Base-by-base conservation (phyloP, 2,797 vertebrate species). In the Cichlasoma orientale region DNA sequence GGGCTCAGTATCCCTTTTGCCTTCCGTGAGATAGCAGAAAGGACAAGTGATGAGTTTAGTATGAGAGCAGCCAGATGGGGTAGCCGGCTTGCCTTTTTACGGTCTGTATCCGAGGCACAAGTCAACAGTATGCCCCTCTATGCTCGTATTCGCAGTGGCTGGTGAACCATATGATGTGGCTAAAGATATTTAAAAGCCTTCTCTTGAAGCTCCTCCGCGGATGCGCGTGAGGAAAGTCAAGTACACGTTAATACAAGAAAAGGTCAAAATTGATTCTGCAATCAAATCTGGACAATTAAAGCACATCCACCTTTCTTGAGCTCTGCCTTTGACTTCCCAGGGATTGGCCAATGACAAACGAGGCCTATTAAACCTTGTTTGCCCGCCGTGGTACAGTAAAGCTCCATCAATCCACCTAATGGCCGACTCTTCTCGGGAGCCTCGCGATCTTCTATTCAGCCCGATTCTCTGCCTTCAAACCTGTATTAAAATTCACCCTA, bases 391-490 rank as follows among this genome's bases (percentile, higher is more conserved):
- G 72, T 84, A 82, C 90, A 83, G 89, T 84, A 88, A 89, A 90
- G 84, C 83, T 85, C 91, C 87, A 93, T 94, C 92, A 93, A 88
- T 94, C 90, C 84, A 76, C 71, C 80, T 90, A 91, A 93, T 91
- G 88, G 78, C 80, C 7, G 36, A 72, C 74, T 86, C 82, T 83
- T 82, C 78, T 87, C 69, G 4, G 6, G 57, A 78, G 81, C 74
- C 80, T 85, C 1, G 21, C 77, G 73, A 82, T 78, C 82, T 80
- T 82, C 80, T 69, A 10, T 50, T 53, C 75, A 18, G 58, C 41
- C 57, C 29, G 53, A 79, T 38, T 63, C 71, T 50, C 74, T 75
- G 59, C 78, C 77, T 78, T 73, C 86, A 54, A 69, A 63, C 36
- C 66, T 21, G 54, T 58, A 88, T 93, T 93, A 84, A 92, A 89